phyloP scores from a whole-genome alignment of 2,113 vertebrate species.

The Podarcis cretensis region DNA sequence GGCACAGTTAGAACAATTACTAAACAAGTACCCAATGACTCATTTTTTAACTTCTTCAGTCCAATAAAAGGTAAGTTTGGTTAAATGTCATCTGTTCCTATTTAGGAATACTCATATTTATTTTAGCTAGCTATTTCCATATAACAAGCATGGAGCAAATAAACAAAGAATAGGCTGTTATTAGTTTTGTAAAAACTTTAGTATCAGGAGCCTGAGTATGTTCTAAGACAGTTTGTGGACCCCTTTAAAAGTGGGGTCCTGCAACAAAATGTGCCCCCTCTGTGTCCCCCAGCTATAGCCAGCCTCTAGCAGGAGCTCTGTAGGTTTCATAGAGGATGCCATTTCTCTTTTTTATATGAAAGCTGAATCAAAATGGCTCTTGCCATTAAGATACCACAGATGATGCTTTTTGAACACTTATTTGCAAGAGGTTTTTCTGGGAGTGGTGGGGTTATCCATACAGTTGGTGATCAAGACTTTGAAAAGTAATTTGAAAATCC shows the following conservation, averaged over 20 bases:
- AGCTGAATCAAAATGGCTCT: neutral
- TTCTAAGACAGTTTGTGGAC: neutral
- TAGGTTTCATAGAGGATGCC: neutral
- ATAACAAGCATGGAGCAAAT: neutral
- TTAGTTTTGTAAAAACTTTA: neutral
- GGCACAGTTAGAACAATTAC: slow-evolving; percentile 94
- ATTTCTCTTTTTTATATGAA: neutral
- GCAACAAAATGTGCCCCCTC: neutral
- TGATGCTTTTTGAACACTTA: neutral
- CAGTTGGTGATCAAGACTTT: neutral
- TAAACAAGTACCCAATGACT: slow-evolving; percentile 95
- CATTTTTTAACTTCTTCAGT: slow-evolving; percentile 99
- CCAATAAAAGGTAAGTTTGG: slow-evolving; percentile 88
- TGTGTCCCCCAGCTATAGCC: neutral
- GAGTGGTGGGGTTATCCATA: neutral
- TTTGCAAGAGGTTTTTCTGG: neutral
- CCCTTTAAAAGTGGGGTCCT: neutral
- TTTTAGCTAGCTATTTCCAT: neutral
- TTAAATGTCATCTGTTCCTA: neutral
- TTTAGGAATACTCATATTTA: neutral
- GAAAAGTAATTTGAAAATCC: no score
- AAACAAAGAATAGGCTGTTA: neutral
- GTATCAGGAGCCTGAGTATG: neutral
- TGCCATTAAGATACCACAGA: neutral
- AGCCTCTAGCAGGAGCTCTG: neutral